Base-by-base conservation (phyloP, 1,140 invertebrate genomes). In the Lepidurus packardi region DNA sequence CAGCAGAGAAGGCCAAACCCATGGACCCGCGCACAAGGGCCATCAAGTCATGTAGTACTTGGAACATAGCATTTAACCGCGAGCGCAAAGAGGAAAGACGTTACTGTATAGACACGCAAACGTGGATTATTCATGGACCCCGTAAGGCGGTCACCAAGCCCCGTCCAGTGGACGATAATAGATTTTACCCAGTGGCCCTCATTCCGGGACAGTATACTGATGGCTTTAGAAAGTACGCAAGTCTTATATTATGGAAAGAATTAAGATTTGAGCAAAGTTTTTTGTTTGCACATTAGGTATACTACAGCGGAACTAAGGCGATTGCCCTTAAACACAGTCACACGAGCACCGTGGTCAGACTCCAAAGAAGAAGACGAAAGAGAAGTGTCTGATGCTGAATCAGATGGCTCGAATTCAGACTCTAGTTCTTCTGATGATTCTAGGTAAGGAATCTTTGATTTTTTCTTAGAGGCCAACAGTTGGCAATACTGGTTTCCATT, bases 181-280 rank as follows among this genome's bases (percentile, higher is more conserved):
- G 53, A 65, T 65, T 91, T 85, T 98, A 97, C 87, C 96, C 97
- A 24, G 90, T 98, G 42, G 90, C 95, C 44, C 86, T 98, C 74
- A 90, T 99, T 80, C 94, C 95, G 25, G 96, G 96, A 78, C 97
- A 98, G 86, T 98, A 91, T 86, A 92, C 92, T 79, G 94, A 97
- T 85, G 90, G 89, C 24, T 73, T 45, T 45, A 76, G 53, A 47
- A 65, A 65, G 53, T 65, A 65, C 16, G 21, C 53, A n/a, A n/a
- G 53, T n/a, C 34, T 7, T 78, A 7, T 7, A 10, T 42, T 74
- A 73, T 13, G 13, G 24, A 43, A 78, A 34, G 53, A 42, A 3
- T 25, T 24, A 5, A 76, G 42, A 16, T 42, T 79, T 13, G 25
- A 43, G 10, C 24, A 6, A 45, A 45, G 34, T 76, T 84, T 82